Conservation (phyloP, 2,113 vertebrate genomes). For the Conger conger region DNA sequence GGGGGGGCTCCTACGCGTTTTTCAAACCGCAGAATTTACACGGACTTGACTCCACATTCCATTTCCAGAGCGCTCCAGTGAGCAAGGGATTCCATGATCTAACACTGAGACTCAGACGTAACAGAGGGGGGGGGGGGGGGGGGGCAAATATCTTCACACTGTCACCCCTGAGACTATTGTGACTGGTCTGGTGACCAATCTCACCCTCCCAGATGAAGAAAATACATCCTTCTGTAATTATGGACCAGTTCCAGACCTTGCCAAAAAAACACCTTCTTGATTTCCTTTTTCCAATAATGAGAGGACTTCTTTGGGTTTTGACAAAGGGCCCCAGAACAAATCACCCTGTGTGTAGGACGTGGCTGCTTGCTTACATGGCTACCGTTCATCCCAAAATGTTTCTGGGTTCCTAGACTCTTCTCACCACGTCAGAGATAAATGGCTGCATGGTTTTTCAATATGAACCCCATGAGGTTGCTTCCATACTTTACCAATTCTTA, state of each 20-base stretch:
- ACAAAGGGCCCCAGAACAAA: neutral
- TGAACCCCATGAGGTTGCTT: too few species aligned
- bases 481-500: too few species aligned
- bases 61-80: constrained; percentile 22
- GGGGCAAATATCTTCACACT: constrained; percentile 8
- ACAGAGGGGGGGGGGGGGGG: neutral
- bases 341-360: neutral
- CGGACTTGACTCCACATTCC: constrained; percentile 47
- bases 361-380: neutral
- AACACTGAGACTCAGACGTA: constrained; percentile 38
- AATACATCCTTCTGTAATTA: neutral
- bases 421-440: neutral
- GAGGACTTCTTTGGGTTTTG: neutral
- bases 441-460: too few species aligned
- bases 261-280: neutral
- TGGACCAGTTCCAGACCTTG: neutral
- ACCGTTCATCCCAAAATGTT: neutral
- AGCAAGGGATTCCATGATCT: constrained; percentile 49
- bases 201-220: neutral
- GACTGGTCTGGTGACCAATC: constrained; percentile 18
- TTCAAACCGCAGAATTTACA: constrained; percentile 45
- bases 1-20: constrained; percentile 39
- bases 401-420: neutral
- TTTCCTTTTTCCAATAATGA: neutral
- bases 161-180: constrained; percentile 14